Conservation (phyloP, 2,888 invertebrate species). For the Drosophila limbata region DNA sequence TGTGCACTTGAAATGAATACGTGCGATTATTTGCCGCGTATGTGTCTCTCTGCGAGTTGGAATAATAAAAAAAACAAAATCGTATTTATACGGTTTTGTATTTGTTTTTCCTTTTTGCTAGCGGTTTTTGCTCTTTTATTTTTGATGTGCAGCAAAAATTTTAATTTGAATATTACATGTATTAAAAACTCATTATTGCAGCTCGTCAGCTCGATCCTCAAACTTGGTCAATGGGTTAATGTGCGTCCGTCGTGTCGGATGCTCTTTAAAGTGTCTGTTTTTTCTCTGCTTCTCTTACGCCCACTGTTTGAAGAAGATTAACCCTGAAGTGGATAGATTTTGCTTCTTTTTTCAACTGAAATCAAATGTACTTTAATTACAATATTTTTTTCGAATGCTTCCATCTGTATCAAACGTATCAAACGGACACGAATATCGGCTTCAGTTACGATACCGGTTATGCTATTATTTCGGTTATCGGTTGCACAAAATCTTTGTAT, state of each 20-base stretch:
- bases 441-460: too few species aligned
- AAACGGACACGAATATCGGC: too few species aligned
- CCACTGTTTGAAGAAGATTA: slow-evolving; percentile 32
- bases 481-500: too few species aligned
- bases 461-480: too few species aligned
- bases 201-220: slow-evolving; percentile 52
- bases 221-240: slow-evolving; percentile 78
- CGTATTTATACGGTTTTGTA: slow-evolving; percentile 52
- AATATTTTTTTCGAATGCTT: too few species aligned
- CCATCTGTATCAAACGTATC: too few species aligned
- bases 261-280: slow-evolving; percentile 28
- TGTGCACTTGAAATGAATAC: slow-evolving; percentile 75
- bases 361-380: too few species aligned
- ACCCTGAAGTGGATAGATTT: slow-evolving; percentile 25
- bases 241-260: slow-evolving; percentile 57
- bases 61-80: slow-evolving; percentile 36
- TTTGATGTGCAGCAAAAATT: slow-evolving; percentile 40
- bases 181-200: slow-evolving; percentile 74
- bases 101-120: slow-evolving; percentile 66
- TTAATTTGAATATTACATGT: slow-evolving; percentile 80
- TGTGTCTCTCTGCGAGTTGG: slow-evolving; percentile 1
- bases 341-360: neutral
- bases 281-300: slow-evolving; percentile 20
- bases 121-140: slow-evolving; percentile 43
- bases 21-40: slow-evolving; percentile 63